Evolutionary conservation across 2,113 vertebrate species (phyloP).

Genomic region (Erythrolamprus reginae): DNA sequence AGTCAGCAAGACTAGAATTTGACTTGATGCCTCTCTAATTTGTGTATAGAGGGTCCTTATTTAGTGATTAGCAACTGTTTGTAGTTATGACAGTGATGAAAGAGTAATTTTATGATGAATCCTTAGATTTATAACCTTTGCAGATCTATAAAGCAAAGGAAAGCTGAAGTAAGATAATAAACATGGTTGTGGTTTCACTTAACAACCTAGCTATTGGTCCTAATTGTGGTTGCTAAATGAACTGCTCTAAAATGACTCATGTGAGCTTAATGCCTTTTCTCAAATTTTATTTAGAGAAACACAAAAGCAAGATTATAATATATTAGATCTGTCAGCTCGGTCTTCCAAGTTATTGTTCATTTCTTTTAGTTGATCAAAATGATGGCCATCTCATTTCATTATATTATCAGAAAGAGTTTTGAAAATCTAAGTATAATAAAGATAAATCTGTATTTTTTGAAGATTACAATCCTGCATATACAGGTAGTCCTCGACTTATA

Average conservation of each 20-base stretch:
- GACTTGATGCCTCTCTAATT: background rate
- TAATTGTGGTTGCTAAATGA: background rate
- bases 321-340: background rate
- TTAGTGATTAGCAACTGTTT: background rate
- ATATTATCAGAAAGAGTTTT: background rate
- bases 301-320: background rate
- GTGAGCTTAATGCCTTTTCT: background rate
- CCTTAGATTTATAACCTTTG: background rate
- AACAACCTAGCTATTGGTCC: background rate
- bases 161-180: background rate
- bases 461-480: background rate
- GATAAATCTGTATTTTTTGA: background rate
- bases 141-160: background rate
- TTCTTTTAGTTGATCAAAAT: background rate
- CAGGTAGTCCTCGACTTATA: background rate
- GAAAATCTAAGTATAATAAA: background rate
- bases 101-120: background rate
- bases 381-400: background rate
- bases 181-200: background rate
- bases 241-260: background rate
- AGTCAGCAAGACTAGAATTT: background rate
- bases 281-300: background rate
- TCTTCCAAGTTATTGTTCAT: background rate
- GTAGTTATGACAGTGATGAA: background rate
- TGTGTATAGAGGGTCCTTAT: background rate